A percentile compares a stretch with the other conserved stretches of the same genome.
phyloP scores from a whole-genome alignment of 2,797 vertebrate genomes.

The Sphaeramia orbicularis region DNA sequence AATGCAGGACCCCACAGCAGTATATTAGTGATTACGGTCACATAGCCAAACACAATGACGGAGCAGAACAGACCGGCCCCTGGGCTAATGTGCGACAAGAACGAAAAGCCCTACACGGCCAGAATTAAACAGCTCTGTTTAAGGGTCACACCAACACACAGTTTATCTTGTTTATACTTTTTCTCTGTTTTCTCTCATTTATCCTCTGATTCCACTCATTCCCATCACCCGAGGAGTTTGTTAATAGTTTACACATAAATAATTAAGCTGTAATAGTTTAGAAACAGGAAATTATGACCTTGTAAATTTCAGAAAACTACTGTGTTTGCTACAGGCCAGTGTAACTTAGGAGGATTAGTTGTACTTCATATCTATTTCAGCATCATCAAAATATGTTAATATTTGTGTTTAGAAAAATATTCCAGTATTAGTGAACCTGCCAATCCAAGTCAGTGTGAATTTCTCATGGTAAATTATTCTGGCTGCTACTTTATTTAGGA shows the following conservation, averaged over 20 bases:
- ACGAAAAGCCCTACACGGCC: slow-evolving; percentile 8
- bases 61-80: slow-evolving; percentile 43
- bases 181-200: slow-evolving; percentile 35
- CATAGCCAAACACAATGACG: slow-evolving; percentile 52
- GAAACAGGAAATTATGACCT: background rate
- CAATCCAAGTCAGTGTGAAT: no score
- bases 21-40: slow-evolving; percentile 54
- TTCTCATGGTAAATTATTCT: no score
- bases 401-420: no score
- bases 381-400: no score
- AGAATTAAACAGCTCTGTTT: slow-evolving; percentile 40
- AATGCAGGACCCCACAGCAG: slow-evolving; percentile 36
- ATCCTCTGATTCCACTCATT: background rate
- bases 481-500: no score
- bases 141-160: slow-evolving; percentile 53
- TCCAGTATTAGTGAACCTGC: no score
- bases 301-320: no score
- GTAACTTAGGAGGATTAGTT: no score
- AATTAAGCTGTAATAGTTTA: background rate
- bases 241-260: background rate
- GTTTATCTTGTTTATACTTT: slow-evolving; percentile 45
- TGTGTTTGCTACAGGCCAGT: slow-evolving; percentile 8
- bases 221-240: slow-evolving; percentile 10
- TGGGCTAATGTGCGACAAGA: slow-evolving; percentile 36
- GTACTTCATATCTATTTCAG: no score